These are phyloP conservation scores for Nannoperca obscura DNA, from an alignment of 2,797 vertebrate species.

Conservation along the genomic window DNA sequence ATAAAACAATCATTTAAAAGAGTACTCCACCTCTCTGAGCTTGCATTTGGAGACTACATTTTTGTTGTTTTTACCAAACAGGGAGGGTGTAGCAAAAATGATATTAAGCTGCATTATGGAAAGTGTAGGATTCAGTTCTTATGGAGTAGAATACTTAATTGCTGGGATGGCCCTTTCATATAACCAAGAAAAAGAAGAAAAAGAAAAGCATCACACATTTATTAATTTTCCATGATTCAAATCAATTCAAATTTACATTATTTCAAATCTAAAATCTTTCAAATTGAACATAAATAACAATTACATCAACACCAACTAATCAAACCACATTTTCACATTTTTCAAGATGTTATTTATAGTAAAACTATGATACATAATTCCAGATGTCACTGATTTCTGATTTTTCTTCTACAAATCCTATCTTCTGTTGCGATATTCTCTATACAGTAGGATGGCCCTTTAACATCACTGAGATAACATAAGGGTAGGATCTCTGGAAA, in stretches of 20 bases:
- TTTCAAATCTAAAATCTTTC: not conserved
- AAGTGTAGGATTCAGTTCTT: not conserved
- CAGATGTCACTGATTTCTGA: conserved; percentile 7
- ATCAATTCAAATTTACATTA: too few relatives aligned
- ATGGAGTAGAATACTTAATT: not conserved
- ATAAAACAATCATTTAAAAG: not conserved
- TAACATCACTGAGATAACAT: conserved; percentile 35
- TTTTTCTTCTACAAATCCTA: not conserved
- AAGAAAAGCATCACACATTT: not conserved
- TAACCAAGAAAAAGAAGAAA: not conserved
- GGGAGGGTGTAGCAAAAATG: not conserved
- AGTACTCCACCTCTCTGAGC: not conserved
- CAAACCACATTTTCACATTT: not conserved
- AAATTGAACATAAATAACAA: not conserved
- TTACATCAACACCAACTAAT: not conserved
- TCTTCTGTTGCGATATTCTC: conserved; percentile 17
- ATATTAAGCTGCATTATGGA: not conserved
- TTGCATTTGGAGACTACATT: not conserved
- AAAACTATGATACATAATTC: not conserved
- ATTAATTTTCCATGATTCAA: not conserved
- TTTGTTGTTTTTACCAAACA: not conserved
- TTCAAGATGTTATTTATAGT: not conserved
- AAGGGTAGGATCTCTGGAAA: conserved; percentile 41
- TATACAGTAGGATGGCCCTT: conserved; percentile 34
- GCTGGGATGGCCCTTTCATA: not conserved